Base-by-base conservation (phyloP, 2,888 invertebrate species). In the Scaptomyza reducta region DNA sequence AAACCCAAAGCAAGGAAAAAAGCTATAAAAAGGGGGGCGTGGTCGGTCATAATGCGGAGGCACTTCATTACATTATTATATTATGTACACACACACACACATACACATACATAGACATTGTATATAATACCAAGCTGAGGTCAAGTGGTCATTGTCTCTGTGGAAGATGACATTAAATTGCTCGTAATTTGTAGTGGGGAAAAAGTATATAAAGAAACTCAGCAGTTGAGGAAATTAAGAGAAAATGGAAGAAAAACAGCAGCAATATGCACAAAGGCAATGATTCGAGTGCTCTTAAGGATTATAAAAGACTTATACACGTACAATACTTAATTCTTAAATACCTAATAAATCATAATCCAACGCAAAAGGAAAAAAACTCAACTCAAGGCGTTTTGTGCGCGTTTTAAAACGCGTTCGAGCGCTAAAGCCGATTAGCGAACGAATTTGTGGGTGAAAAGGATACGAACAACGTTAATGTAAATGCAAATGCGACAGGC, bases 61-160 rank as follows among this genome's bases (percentile, higher is more conserved):
- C 50, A 58, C 60, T 62, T 64, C 41, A 53, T 64, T 61, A 64
- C 46, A 55, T 49, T 44, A 59, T 44, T 62, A 59, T 47, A 33
- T 51, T 29, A 46, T 29, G 27, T 9, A 14, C 9, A 3, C 9
- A 29, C 10, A 29, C 14, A 31, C 31, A 31, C 11, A 47, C 11
- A 14, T 2, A 31, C 11, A 46, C 11, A 40, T 5, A 29, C 38
- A 33, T 56, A 14, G 3, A 11, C 9, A 35, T 42, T 13, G 3
- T 67, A 56, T 22, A 62, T 44, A 62, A 3, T 18, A n/a, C 3
- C 14, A 7, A 67, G 6, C 68, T 66, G 74, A 80, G 81, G 74
- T 72, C 76, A 79, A 79, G 76, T 79, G 79, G 74, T 68, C 68
- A 74, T 78, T 78, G 81, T 78, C 65, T 70, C 51, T 61, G 49